phyloP scores from a whole-genome alignment of 1,140 invertebrate genomes.

The Drosophila jambulina region DNA sequence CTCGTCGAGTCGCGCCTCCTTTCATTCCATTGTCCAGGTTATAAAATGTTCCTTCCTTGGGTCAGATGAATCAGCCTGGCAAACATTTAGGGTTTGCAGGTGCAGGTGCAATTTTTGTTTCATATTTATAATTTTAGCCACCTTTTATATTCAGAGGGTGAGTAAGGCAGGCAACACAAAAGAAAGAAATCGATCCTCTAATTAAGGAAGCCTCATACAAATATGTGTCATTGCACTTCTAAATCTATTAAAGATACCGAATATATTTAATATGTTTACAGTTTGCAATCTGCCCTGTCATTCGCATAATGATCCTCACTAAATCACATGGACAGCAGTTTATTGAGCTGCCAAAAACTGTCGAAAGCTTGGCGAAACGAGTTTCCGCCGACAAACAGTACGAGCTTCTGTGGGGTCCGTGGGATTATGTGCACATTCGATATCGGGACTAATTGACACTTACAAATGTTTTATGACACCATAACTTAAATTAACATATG shows the following conservation, averaged over 20 bases:
- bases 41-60: slow-evolving; percentile 12
- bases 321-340: slow-evolving; percentile 3
- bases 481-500: slow-evolving; percentile 36
- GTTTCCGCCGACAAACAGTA: slow-evolving; percentile 12
- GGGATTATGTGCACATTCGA: slow-evolving; percentile 23
- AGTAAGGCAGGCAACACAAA: background rate
- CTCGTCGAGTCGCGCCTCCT: slow-evolving; percentile 35
- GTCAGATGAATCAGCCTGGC: slow-evolving; percentile 24
- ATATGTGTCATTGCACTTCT: slow-evolving; percentile 16
- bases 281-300: slow-evolving; percentile 40
- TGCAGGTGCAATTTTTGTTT: slow-evolving; percentile 33
- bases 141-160: slow-evolving; percentile 6
- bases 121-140: slow-evolving; percentile 7
- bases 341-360: slow-evolving; percentile 50
- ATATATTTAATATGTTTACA: slow-evolving; percentile 26
- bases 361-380: slow-evolving; percentile 27
- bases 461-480: slow-evolving; percentile 53
- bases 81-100: background rate
- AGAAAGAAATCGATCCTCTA: background rate
- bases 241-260: background rate
- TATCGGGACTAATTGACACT: slow-evolving; percentile 51
- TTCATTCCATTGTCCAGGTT: slow-evolving; percentile 19
- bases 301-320: slow-evolving; percentile 39
- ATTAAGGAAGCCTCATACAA: slow-evolving; percentile 1
- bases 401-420: slow-evolving; percentile 23